Evolutionary conservation across 2,888 invertebrate species (phyloP), one percentile per base, ranked within the genome.

Genomic region (Leucophora obtusa): DNA sequence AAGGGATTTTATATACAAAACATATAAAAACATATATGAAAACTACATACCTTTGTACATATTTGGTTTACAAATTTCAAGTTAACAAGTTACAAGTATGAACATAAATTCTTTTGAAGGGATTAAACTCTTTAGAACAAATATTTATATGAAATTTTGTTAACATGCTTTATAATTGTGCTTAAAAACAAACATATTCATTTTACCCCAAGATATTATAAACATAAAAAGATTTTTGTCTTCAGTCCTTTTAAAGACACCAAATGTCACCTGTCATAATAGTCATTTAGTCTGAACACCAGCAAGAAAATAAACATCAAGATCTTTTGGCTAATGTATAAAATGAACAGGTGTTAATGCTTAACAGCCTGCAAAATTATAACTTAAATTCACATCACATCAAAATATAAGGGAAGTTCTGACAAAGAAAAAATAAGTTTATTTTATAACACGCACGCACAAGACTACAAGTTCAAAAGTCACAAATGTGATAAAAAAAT

Each of bases 281-380:
- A 47, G 54, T 70, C 65, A 71, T 74, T 79, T 71, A 53, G 11
- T 38, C 38, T 38, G 38, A 38, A 11, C 6, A 38, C 11, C 38
- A 47, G 14, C 1, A 47, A 47, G n/a, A 47, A 47, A 47, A n/a
- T 60, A 53, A 77, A 60, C 54, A 77, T 77, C 71, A 66, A 66
- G 71, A 77, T 66, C 15, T 47, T 54, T 71, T 47, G n/a, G n/a
- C 7, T 5, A 43, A 72, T 11, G 9, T 43, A 69, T 15, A 73
- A 77, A 77, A n/a, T 60, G 63, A 76, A 66, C 77, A 81, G 81
- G 81, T 81, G 77, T 77, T 74, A 77, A 66, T 69, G 66, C 71
- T 71, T 81, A 77, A 81, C 73, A 77, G 77, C 62, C 73, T 66
- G 65, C 58, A 68, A 79, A 74, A 69, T 79, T 69, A 59, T 74